phyloP scores from a whole-genome alignment of 1,140 invertebrate species.

The Matsumurasca onukii region DNA sequence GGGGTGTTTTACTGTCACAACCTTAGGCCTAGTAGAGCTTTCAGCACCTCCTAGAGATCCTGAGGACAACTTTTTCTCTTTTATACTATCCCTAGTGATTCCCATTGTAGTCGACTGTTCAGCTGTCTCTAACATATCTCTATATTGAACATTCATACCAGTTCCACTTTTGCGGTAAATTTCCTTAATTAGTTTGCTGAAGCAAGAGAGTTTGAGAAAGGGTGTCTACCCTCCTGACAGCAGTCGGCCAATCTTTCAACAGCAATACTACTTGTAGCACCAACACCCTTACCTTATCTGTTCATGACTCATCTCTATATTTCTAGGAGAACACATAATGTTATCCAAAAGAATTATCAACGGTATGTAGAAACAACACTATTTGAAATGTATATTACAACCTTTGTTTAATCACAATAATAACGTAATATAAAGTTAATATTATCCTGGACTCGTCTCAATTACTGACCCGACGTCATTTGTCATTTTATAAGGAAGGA shows the following conservation, averaged over 20 bases:
- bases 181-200: slow-evolving; percentile 28
- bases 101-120: slow-evolving; percentile 34
- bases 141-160: slow-evolving; percentile 35
- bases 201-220: slow-evolving; percentile 10
- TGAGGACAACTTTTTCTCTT: slow-evolving; percentile 80
- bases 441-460: no score
- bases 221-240: slow-evolving; percentile 42
- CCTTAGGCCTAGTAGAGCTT: slow-evolving; percentile 69
- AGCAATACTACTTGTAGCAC: slow-evolving; percentile 46
- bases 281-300: slow-evolving; percentile 36
- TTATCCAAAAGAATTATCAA: no score
- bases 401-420: no score
- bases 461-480: no score
- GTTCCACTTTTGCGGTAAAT: slow-evolving; percentile 31
- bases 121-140: slow-evolving; percentile 43
- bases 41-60: slow-evolving; percentile 67
- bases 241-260: slow-evolving; percentile 49
- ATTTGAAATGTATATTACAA: no score
- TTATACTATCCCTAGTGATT: slow-evolving; percentile 43
- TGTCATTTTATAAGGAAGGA: no score
- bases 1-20: slow-evolving; percentile 92
- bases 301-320: slow-evolving; percentile 34
- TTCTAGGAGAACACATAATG: slow-evolving; percentile 26
- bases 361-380: no score
- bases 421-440: no score